These are phyloP conservation scores for Amblyopsis hoosieri DNA, from an alignment of 2,797 vertebrate genomes.

Conservation along the genomic window DNA sequence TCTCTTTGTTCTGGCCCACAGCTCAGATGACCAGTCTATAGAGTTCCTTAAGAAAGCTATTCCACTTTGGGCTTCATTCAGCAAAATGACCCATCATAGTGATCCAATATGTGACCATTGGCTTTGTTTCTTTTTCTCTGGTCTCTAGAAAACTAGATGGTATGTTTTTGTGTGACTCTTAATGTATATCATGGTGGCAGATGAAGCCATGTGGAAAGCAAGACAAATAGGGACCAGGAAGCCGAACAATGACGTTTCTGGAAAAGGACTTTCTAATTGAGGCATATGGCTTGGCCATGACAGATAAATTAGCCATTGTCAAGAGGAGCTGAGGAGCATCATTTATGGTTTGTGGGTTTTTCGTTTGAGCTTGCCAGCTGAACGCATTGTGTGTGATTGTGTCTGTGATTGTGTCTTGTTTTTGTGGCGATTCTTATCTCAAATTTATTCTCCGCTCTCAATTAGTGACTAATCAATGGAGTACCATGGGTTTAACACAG, in stretches of 20 bases:
- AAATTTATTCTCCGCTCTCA: slow-evolving; percentile 14
- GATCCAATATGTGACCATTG: slow-evolving; percentile 64
- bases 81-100: slow-evolving; percentile 58
- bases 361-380: slow-evolving; percentile 43
- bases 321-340: slow-evolving; percentile 61
- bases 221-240: slow-evolving; percentile 52
- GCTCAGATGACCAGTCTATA: slow-evolving; percentile 59
- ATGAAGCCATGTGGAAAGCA: slow-evolving; percentile 43
- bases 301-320: slow-evolving; percentile 77
- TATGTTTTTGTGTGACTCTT: slow-evolving; percentile 54
- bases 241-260: slow-evolving; percentile 65
- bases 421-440: slow-evolving; percentile 32
- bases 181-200: slow-evolving; percentile 56
- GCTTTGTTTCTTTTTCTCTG: slow-evolving; percentile 49
- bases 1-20: slow-evolving; percentile 61
- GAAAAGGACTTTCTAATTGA: slow-evolving; percentile 78
- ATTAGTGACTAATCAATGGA: slow-evolving; percentile 1
- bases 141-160: slow-evolving; percentile 39
- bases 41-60: slow-evolving; percentile 59
- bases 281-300: slow-evolving; percentile 67
- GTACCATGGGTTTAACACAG: background rate
- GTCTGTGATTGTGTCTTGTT: slow-evolving; percentile 8
- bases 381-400: slow-evolving; percentile 51
- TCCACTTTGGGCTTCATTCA: slow-evolving; percentile 54
- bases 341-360: slow-evolving; percentile 42